phyloP scores from a whole-genome alignment of 1,140 invertebrate species.

The Drosophila melanogaster region Release_6_plus_ISO1_MT NT_033779.5:20035001-20035500 shows the following conservation, averaged over 20 bases:
- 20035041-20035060: conserved; percentile 29
- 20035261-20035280: conserved; percentile 16
- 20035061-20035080: conserved; percentile 26
- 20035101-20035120: conserved; percentile 15
- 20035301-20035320: background rate
- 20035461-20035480: background rate
- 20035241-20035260: background rate
- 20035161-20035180: background rate
- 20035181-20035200: conserved; percentile 17
- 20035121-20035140: conserved; percentile 24
- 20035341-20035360: conserved; percentile 27
- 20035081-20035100: conserved; percentile 9
- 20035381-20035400: conserved; percentile 5
- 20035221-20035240: conserved; percentile 17
- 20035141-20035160: conserved; percentile 1
- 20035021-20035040: conserved; percentile 6
- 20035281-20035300: conserved; percentile 14
- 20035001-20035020: conserved; percentile 40
- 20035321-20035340: conserved; percentile 34
- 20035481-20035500: background rate
- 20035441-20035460: background rate
- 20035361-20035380: conserved; percentile 34
- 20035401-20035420: conserved; percentile 13
- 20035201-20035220: conserved; percentile 31
- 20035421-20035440: background rate